A percentile compares a stretch with the other conserved stretches of the same genome.
Conservation (phyloP, 2,888 invertebrate genomes). For the Oxycera nigricornis region DNA sequence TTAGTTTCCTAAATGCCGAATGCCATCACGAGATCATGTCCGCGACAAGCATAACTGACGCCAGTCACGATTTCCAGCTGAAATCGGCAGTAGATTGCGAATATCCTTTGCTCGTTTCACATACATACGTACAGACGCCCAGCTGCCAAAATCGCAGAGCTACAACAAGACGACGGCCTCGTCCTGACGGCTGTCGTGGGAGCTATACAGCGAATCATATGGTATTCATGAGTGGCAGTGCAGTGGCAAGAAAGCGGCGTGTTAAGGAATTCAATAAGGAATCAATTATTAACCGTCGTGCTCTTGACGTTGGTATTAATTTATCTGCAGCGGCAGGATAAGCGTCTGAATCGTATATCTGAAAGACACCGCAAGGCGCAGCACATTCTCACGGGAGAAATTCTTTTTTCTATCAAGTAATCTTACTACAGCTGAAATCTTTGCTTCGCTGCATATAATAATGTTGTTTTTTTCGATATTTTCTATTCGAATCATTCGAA, state of each 20-base stretch:
- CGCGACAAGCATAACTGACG: conserved; percentile 27
- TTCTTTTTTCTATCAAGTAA: too few species aligned
- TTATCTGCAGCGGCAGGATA: too few species aligned
- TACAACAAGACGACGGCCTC: not conserved
- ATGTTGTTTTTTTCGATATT: too few species aligned
- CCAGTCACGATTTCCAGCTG: conserved; percentile 25
- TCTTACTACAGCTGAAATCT: too few species aligned
- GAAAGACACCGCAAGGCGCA: too few species aligned
- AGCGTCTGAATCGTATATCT: too few species aligned
- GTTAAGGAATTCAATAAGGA: not conserved
- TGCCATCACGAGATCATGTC: conserved; percentile 22
- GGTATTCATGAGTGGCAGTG: conserved; percentile 1
- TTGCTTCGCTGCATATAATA: too few species aligned
- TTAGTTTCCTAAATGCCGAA: conserved; percentile 22
- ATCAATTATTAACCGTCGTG: too few species aligned
- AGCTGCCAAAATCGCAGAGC: not conserved
- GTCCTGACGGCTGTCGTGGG: not conserved
- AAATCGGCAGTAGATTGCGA: not conserved
- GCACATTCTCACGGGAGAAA: too few species aligned
- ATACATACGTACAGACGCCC: not conserved
- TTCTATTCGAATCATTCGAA: too few species aligned
- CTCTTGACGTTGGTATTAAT: too few species aligned
- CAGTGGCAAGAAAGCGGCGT: not conserved
- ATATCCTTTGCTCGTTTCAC: not conserved
- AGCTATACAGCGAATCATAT: not conserved